Evolutionary conservation across 2,797 vertebrate genomes (phyloP), one percentile per base, ranked within the genome.

Genomic region (Hephaestus fuliginosus): DNA sequence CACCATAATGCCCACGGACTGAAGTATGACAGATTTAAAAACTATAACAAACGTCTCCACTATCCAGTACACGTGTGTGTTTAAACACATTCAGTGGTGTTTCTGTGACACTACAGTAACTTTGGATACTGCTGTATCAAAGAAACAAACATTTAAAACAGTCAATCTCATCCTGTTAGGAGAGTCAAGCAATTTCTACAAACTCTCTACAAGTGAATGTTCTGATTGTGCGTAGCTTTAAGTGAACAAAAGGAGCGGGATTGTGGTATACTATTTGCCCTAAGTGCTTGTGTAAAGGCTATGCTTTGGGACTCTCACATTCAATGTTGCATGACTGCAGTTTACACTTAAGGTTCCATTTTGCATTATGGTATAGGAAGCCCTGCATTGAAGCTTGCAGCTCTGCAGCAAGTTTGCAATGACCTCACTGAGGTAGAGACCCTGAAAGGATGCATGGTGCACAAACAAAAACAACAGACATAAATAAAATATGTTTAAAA

Each of bases 371-470:
- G 83, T 86, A 85, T 84, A 87, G 85, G 91, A 93, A 94, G 92
- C 89, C 92, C 90, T 90, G 92, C 92, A 89, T 88, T 91, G 92
- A 93, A 92, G 90, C 91, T 89, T 94, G 91, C 92, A 90, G 91
- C 92, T 92, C 91, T 92, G 92, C 93, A 93, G 94, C 93, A 92
- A 93, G 93, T 94, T 93, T 94, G 92, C 92, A 92, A 92, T 93
- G 91, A 95, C 95, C 95, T 95, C 92, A 87, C 94, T 95, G 96
- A 96, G 96, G 95, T 96, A 96, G 95, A 96, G 90, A 95, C 92
- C 91, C 89, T 92, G 91, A 91, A 93, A 91, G 82, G 88, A 91
- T 93, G 94, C 90, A 88, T 88, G 92, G 88, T 91, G 93, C 91
- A 92, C 74, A 74, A 91, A 89, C 51, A 60, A 86, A 82, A 87